Conservation (phyloP, 2,888 invertebrate species). For the Acholoe squamosa region DNA sequence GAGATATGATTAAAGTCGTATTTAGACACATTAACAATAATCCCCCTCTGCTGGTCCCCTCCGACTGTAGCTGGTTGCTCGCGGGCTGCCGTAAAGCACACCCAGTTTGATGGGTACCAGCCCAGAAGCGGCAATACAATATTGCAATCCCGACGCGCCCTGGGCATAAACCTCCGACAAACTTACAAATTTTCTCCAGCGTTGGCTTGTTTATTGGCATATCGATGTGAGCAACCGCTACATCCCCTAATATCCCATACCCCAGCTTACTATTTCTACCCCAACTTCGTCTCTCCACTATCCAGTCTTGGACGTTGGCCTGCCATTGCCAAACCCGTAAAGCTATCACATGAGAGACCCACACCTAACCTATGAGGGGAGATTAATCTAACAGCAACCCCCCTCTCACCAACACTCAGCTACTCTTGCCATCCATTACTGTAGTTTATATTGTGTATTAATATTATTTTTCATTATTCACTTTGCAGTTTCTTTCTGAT, state of each 20-base stretch:
- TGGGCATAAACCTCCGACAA: background rate
- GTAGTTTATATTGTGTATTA: too few relatives aligned
- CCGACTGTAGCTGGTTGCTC: background rate
- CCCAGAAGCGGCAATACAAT: background rate
- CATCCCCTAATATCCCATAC: too few relatives aligned
- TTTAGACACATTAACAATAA: slow-evolving; percentile 40
- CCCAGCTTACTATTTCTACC: too few relatives aligned
- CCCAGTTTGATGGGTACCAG: background rate
- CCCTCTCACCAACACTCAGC: background rate
- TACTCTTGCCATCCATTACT: background rate
- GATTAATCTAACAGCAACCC: slow-evolving; percentile 19
- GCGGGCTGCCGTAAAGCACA: background rate
- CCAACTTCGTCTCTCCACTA: too few relatives aligned
- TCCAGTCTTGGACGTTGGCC: background rate
- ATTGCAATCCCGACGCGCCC: background rate
- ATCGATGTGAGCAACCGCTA: too few relatives aligned
- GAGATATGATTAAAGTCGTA: background rate
- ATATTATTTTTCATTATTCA: too few relatives aligned
- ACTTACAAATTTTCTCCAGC: slow-evolving; percentile 19
- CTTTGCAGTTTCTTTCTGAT: too few relatives aligned
- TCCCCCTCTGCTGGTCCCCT: background rate
- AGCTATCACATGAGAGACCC: background rate
- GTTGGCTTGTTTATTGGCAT: background rate
- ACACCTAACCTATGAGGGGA: background rate
- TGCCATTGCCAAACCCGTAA: slow-evolving; percentile 29